Evolutionary conservation across 2,113 vertebrate genomes (phyloP).

Genomic region (Rhodinocichla rosea): DNA sequence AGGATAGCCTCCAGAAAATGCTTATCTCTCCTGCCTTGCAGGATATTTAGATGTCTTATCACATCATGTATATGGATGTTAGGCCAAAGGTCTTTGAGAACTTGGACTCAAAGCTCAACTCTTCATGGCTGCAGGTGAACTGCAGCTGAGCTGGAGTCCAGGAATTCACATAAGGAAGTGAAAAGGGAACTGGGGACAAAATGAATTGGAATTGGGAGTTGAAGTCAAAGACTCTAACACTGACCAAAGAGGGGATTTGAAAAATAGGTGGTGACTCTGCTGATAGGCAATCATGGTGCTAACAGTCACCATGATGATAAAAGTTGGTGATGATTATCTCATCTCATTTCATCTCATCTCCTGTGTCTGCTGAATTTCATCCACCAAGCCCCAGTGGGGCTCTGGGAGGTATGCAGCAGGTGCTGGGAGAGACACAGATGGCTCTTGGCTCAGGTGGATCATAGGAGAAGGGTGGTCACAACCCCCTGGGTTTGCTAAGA

Average conservation of each 20-base stretch:
- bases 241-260: background rate
- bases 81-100: background rate
- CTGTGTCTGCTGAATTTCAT: background rate
- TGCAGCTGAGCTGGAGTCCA: accelerated
- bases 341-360: background rate
- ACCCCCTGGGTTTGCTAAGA: background rate
- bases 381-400: background rate
- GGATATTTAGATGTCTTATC: background rate
- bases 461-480: background rate
- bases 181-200: background rate
- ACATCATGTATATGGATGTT: background rate
- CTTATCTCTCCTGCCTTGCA: background rate
- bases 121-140: background rate
- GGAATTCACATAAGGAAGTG: background rate
- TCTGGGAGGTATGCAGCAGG: background rate
- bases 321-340: background rate
- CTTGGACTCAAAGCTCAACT: background rate
- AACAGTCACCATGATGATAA: background rate
- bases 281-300: background rate
- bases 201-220: background rate
- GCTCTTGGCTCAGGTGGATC: background rate
- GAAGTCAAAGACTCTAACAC: background rate
- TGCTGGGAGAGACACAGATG: background rate
- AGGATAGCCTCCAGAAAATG: background rate
- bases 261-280: background rate